Percentiles rank a stretch among this genome's conserved stretches.
phyloP scores from a whole-genome alignment of 2,113 vertebrate species.

The Aphelocoma coerulescens region DNA sequence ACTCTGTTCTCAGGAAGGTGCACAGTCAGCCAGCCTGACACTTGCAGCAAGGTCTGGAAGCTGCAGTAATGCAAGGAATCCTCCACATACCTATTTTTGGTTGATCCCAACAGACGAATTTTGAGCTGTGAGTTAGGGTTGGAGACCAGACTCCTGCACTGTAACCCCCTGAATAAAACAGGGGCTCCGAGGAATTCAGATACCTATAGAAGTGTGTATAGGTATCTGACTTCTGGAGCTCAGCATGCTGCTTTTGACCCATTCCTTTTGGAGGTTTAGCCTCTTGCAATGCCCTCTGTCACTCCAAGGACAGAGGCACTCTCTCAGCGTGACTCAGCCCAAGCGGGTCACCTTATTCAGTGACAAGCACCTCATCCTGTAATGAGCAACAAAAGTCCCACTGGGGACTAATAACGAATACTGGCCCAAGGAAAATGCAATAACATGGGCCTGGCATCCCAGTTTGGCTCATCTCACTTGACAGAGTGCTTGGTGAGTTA shows the following conservation, averaged over 20 bases:
- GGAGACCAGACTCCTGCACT: background rate
- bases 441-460: background rate
- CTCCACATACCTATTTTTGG: background rate
- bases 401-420: background rate
- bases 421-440: background rate
- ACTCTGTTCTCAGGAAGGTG: background rate
- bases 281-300: background rate
- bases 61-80: background rate
- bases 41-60: background rate
- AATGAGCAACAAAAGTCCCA: background rate
- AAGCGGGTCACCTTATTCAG: background rate
- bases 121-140: background rate
- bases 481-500: background rate
- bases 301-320: background rate
- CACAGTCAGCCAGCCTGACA: background rate
- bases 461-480: background rate
- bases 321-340: background rate
- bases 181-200: background rate
- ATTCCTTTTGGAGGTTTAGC: background rate
- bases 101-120: background rate
- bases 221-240: background rate
- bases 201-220: background rate
- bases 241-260: background rate
- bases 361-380: background rate
- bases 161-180: background rate